These are phyloP conservation scores for Ophion ventricosus DNA, from an alignment of 2,888 invertebrate species.

Conservation along the genomic window DNA sequence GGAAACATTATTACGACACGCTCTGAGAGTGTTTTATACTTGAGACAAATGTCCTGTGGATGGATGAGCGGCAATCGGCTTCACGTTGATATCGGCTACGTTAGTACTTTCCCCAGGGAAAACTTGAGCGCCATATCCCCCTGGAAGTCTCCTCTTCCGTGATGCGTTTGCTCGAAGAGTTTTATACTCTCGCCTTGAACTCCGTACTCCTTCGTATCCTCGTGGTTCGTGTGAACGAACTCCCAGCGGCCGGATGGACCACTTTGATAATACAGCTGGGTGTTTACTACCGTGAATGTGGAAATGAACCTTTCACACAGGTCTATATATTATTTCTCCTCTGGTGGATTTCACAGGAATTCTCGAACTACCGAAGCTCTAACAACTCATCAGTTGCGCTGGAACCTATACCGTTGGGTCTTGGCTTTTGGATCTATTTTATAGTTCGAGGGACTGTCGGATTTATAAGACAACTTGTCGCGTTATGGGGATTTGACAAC, in stretches of 20 bases:
- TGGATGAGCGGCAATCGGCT: slow-evolving; percentile 41
- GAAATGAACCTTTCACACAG: neutral
- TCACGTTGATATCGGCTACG: slow-evolving; percentile 49
- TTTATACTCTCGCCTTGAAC: slow-evolving; percentile 22
- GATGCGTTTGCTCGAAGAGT: slow-evolving; percentile 15
- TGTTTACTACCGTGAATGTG: neutral
- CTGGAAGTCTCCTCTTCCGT: slow-evolving; percentile 3
- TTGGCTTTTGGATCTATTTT: too few species aligned
- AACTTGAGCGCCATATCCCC: slow-evolving; percentile 14
- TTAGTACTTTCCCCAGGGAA: slow-evolving; percentile 46
- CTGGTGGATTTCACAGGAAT: too few species aligned
- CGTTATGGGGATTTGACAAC: too few species aligned
- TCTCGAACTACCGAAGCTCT: too few species aligned
- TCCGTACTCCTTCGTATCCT: slow-evolving; percentile 9
- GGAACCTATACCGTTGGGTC: too few species aligned
- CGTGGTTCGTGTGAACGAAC: slow-evolving; percentile 10
- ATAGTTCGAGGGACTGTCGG: too few species aligned
- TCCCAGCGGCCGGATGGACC: neutral
- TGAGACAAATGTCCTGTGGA: slow-evolving; percentile 20
- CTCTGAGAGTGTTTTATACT: slow-evolving; percentile 49
- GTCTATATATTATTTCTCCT: neutral
- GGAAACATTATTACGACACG: slow-evolving; percentile 46
- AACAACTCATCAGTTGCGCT: too few species aligned
- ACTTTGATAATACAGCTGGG: slow-evolving; percentile 22
- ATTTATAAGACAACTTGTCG: too few species aligned